Percentiles rank a stretch among this genome's conserved stretches.
These are phyloP conservation scores for Yponomeuta malinellus DNA, from an alignment of 2,888 invertebrate genomes.

Conservation along the genomic window DNA sequence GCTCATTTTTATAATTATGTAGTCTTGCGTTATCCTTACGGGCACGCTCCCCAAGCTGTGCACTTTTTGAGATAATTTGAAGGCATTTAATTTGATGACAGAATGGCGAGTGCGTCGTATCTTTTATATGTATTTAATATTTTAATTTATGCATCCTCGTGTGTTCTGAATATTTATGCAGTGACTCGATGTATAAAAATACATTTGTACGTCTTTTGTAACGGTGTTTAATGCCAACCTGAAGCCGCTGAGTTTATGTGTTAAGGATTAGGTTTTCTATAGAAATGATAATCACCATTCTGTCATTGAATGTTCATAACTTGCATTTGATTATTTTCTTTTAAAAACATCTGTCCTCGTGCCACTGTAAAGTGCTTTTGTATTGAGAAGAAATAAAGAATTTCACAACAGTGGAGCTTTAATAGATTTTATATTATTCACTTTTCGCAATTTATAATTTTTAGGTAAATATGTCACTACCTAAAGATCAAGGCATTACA, in stretches of 20 bases:
- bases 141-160: conserved; percentile 1
- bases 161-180: neutral
- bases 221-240: conserved; percentile 1
- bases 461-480: conserved; percentile 60
- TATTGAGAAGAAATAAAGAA: conserved; percentile 39
- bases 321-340: conserved; percentile 41
- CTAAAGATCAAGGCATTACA: conserved; percentile 51
- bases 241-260: neutral
- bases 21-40: conserved; percentile 9
- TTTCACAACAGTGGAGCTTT: conserved; percentile 57
- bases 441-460: conserved; percentile 29
- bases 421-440: conserved; percentile 34
- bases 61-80: conserved; percentile 2
- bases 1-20: conserved; percentile 20
- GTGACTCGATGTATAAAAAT: neutral
- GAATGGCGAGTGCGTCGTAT: conserved; percentile 7
- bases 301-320: conserved; percentile 42
- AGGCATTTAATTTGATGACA: conserved; percentile 17
- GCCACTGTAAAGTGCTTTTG: conserved; percentile 44
- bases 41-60: conserved; percentile 7
- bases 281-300: conserved; percentile 38
- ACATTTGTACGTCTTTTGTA: neutral
- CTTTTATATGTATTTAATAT: neutral
- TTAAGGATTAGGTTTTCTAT: neutral
- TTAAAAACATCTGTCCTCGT: conserved; percentile 48